Evolutionary conservation across 2,888 invertebrate genomes (phyloP), one percentile per base, ranked within the genome.

Genomic region (Octodonta nipae): DNA sequence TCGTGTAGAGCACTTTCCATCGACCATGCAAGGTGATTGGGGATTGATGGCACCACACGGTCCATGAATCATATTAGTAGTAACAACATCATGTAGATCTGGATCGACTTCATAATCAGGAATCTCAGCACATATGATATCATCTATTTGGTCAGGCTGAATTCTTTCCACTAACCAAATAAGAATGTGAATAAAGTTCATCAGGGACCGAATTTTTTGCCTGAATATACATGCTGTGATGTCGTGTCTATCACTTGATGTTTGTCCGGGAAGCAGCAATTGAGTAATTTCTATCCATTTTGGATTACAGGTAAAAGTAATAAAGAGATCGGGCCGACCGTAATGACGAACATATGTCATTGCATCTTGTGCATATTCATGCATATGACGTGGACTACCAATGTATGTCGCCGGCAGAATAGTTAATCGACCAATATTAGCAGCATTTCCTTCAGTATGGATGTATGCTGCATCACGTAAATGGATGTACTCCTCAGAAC

Each of bases 401-500:
- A 33, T 34, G 26, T 39, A 50, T 16, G 45, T 37, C 38, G 47
- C 30, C 35, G 50, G 50, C 33, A 59, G 32, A 39, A 48, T 38
- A 33, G 49, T 40, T 30, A 49, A 4, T 38, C 41, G 35, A 5
- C 49, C 46, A 15, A 49, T 11, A n/a, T 46, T 27, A 10, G 34
- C 30, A 26, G 27, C 42, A 43, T 54, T 37, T 3, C 15, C 49
- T 31, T 55, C 45, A 17, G 29, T 37, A 8, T n/a, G 24, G 8
- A 52, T 34, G n/a, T n/a, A n/a, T n/a, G n/a, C 34, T 4, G 53
- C 52, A 43, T 55, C 52, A 15, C 55, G 43, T 32, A 62, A 33
- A 43, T 63, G 53, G 33, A 56, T 52, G 37, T 50, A 58, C 5
- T 58, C 41, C 40, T 58, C 45, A 15, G 46, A 26, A 28, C 55